phyloP scores from a whole-genome alignment of 92 coral and sea anemone species.

The Galaxea fascicularis region DNA sequence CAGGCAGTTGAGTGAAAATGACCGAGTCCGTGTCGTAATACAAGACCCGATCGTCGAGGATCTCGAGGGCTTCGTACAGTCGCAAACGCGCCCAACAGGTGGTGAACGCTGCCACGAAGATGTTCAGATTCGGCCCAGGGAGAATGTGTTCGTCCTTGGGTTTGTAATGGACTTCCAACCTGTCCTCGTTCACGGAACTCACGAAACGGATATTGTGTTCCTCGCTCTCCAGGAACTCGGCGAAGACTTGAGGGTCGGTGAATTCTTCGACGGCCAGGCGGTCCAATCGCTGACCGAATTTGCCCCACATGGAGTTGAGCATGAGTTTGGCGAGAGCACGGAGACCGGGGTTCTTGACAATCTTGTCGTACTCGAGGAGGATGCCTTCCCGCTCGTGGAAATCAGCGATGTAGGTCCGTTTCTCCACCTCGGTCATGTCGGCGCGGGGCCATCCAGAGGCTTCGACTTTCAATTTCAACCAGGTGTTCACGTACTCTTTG shows the following conservation, averaged over 20 bases:
- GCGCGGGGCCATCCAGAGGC: no score
- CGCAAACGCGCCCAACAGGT: no score
- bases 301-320: constrained; percentile 18
- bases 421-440: no score
- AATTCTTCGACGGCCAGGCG: not conserved
- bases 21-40: constrained; percentile 7
- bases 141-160: no score
- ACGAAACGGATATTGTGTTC: not conserved
- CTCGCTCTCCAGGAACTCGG: not conserved
- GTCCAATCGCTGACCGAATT: not conserved
- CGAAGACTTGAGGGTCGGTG: not conserved
- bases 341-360: not conserved
- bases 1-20: no score
- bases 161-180: no score
- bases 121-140: no score
- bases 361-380: not conserved
- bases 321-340: not conserved
- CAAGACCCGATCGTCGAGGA: not conserved
- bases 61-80: not conserved
- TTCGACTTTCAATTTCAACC: no score
- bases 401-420: not conserved
- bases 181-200: not conserved
- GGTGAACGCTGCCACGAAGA: no score
- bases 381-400: not conserved
- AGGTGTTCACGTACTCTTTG: no score